Evolutionary conservation across 2,888 invertebrate genomes (phyloP).

Genomic region (Ypsolopha scabrella): DNA sequence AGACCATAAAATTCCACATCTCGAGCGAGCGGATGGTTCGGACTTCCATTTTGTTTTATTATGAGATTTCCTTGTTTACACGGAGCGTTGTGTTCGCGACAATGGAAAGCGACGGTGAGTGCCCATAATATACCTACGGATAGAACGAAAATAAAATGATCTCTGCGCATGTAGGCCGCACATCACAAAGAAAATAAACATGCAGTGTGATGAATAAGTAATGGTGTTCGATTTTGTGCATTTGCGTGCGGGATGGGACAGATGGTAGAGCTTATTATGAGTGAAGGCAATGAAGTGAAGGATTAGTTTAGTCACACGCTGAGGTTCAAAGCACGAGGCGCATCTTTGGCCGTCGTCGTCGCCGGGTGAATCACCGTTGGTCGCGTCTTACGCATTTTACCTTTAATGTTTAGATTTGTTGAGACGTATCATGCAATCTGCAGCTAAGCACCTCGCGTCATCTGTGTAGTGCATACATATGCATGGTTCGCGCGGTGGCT

Average conservation of each 20-base stretch:
- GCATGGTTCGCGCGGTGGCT: not conserved
- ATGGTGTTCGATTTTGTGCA: conserved; percentile 62
- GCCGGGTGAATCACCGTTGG: not conserved
- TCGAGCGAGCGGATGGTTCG: conserved; percentile 44
- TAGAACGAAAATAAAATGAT: conserved; percentile 25
- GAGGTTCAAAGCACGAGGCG: not conserved
- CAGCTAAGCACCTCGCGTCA: conserved; percentile 39
- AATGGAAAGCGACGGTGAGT: conserved; percentile 66
- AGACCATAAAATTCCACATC: conserved; percentile 55
- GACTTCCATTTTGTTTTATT: conserved; percentile 69
- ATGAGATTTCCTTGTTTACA: conserved; percentile 64
- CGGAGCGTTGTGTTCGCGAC: conserved; percentile 41
- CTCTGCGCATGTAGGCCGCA: conserved; percentile 60
- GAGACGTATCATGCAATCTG: conserved; percentile 38
- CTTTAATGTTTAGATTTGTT: conserved; percentile 28
- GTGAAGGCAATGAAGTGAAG: conserved; percentile 11
- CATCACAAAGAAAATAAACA: conserved; percentile 49
- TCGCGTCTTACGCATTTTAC: conserved; percentile 9
- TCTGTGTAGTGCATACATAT: too few species aligned
- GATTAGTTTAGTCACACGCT: conserved; percentile 15
- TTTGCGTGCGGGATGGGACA: conserved; percentile 10
- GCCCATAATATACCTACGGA: conserved; percentile 21
- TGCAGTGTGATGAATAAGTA: conserved; percentile 52
- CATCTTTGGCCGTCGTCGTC: not conserved
- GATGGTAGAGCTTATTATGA: not conserved